These are phyloP conservation scores for Popillia japonica DNA, from an alignment of 1,140 invertebrate genomes.

Conservation along the genomic window DNA sequence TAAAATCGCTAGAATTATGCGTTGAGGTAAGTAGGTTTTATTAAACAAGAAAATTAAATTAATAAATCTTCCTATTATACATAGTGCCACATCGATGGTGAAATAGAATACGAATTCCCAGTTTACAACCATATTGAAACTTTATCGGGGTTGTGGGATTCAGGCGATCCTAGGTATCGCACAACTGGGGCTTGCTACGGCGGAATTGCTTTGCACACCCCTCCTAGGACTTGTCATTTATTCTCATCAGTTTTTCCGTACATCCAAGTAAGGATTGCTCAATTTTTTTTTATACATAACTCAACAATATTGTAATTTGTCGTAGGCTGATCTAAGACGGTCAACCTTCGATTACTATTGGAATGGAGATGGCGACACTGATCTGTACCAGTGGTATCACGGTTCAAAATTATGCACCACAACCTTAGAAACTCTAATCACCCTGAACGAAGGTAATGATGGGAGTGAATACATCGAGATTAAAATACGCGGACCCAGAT, in stretches of 20 bases:
- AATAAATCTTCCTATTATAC: slow-evolving; percentile 43
- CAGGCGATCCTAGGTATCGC: slow-evolving; percentile 67
- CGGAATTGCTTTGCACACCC: slow-evolving; percentile 70
- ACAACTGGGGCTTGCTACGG: slow-evolving; percentile 69
- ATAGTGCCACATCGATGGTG: slow-evolving; percentile 76
- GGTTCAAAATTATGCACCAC: slow-evolving; percentile 82
- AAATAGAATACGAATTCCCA: slow-evolving; percentile 84
- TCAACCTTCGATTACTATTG: slow-evolving; percentile 63
- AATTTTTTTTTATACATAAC: background rate
- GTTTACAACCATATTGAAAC: slow-evolving; percentile 80
- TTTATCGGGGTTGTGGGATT: slow-evolving; percentile 77
- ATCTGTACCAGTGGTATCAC: slow-evolving; percentile 83
- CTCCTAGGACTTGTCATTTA: slow-evolving; percentile 68
- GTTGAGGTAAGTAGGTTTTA: slow-evolving; percentile 46
- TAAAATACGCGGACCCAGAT: slow-evolving; percentile 75
- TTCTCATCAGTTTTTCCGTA: slow-evolving; percentile 75
- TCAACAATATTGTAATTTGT: background rate
- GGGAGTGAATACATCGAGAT: slow-evolving; percentile 72
- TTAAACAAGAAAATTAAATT: slow-evolving; percentile 33
- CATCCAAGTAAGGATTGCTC: slow-evolving; percentile 66
- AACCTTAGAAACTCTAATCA: slow-evolving; percentile 76
- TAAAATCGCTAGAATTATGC: background rate
- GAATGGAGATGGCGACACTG: slow-evolving; percentile 67
- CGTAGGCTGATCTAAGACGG: slow-evolving; percentile 71
- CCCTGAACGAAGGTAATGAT: slow-evolving; percentile 69